These are phyloP conservation scores for Monopis laevigella DNA, from an alignment of 2,888 invertebrate species.

Conservation along the genomic window DNA sequence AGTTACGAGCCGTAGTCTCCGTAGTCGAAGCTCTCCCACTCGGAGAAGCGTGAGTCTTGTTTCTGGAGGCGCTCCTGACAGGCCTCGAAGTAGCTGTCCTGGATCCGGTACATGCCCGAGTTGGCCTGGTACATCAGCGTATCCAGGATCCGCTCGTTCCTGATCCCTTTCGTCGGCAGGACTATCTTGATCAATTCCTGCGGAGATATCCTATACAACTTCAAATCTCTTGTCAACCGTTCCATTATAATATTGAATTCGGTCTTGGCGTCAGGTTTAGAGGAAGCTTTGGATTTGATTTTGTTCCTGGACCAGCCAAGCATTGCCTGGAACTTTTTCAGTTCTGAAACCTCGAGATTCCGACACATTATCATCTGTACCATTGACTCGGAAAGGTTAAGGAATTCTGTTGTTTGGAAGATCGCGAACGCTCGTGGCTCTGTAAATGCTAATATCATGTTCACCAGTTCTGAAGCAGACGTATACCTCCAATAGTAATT, in stretches of 20 bases:
- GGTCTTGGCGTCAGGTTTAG: slow-evolving; percentile 84
- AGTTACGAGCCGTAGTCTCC: slow-evolving; percentile 72
- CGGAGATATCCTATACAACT: slow-evolving; percentile 89
- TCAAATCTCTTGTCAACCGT: slow-evolving; percentile 86
- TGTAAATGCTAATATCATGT: slow-evolving; percentile 92
- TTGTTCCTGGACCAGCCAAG: slow-evolving; percentile 88
- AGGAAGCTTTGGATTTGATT: slow-evolving; percentile 80
- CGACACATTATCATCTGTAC: slow-evolving; percentile 94
- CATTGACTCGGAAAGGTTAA: slow-evolving; percentile 92
- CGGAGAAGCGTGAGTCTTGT: slow-evolving; percentile 87
- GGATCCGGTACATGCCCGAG: slow-evolving; percentile 91
- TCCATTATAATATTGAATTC: slow-evolving; percentile 96
- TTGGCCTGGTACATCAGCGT: slow-evolving; percentile 94
- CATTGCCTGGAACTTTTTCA: slow-evolving; percentile 94
- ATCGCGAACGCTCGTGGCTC: slow-evolving; percentile 87
- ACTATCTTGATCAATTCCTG: slow-evolving; percentile 94
- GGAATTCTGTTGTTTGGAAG: slow-evolving; percentile 85
- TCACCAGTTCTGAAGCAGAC: slow-evolving; percentile 91
- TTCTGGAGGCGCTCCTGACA: slow-evolving; percentile 87
- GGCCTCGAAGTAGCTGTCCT: slow-evolving; percentile 87
- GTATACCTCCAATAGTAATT: slow-evolving; percentile 97
- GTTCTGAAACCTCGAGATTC: slow-evolving; percentile 88
- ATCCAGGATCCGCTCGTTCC: slow-evolving; percentile 90
- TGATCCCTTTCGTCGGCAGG: slow-evolving; percentile 90
- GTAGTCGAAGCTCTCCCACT: slow-evolving; percentile 83